Evolutionary conservation across 2,113 vertebrate species (phyloP).

Genomic region (Lampris incognitus): DNA sequence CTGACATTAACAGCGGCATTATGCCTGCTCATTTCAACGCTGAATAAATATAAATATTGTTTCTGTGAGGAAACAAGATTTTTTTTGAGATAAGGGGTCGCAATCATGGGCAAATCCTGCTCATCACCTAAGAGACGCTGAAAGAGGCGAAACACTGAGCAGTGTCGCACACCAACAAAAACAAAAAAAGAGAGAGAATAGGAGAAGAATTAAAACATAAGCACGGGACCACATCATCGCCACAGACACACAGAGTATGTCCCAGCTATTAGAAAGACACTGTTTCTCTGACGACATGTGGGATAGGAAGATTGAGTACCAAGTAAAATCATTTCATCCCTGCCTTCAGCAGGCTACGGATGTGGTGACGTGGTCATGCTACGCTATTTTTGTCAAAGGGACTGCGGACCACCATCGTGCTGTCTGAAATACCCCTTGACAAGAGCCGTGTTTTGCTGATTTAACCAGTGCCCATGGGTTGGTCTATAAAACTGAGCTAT

Average conservation of each 20-base stretch:
- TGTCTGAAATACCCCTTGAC: too few species aligned
- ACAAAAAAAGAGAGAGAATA: background rate
- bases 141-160: too few species aligned
- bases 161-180: background rate
- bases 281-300: background rate
- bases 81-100: too few species aligned
- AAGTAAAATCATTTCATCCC: background rate
- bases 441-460: too few species aligned
- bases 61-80: too few species aligned
- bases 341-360: background rate
- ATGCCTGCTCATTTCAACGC: constrained; percentile 41
- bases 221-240: background rate
- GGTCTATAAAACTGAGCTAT: too few species aligned
- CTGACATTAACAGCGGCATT: background rate
- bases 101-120: too few species aligned
- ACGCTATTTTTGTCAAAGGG: too few species aligned
- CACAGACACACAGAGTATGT: background rate
- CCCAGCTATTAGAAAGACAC: background rate
- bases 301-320: background rate
- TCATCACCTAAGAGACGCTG: too few species aligned
- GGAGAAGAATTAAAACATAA: background rate
- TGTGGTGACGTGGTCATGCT: background rate
- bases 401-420: too few species aligned
- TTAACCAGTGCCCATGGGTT: too few species aligned
- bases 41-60: background rate